phyloP scores from a whole-genome alignment of 1,140 invertebrate genomes.

The Holotrichia oblita region DNA sequence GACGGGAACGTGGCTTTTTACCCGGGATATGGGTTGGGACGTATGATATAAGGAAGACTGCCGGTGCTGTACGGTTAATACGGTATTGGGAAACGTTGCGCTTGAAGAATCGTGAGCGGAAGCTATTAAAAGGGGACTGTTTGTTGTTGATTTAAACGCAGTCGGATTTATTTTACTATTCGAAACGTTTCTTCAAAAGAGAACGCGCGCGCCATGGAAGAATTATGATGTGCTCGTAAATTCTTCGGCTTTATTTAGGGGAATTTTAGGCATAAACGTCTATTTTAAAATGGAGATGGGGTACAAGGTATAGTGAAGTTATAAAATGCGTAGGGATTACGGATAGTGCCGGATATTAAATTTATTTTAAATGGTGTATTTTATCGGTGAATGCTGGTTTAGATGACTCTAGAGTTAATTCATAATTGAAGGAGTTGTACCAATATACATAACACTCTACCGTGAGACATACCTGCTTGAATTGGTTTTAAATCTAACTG shows the following conservation, averaged over 20 bases:
- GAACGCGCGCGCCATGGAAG: background rate
- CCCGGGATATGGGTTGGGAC: background rate
- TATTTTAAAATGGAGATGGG: background rate
- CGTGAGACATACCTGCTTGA: no score
- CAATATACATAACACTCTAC: no score
- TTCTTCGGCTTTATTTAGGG: slow-evolving; percentile 7
- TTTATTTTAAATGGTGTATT: no score
- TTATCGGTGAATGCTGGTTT: no score
- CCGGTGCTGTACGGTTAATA: background rate
- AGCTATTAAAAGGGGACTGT: background rate
- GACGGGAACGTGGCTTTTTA: no score
- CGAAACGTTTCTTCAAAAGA: background rate
- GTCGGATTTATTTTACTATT: slow-evolving; percentile 9
- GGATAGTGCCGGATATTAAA: no score
- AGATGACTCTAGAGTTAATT: no score
- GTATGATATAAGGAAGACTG: background rate
- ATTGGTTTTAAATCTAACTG: no score
- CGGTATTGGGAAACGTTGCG: background rate
- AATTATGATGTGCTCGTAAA: background rate
- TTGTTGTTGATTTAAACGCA: background rate
- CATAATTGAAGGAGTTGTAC: no score
- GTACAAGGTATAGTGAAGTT: no score
- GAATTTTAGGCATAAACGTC: background rate
- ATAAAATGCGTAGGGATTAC: no score
- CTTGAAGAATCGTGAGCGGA: background rate